Percentiles rank a stretch among this genome's conserved stretches.
phyloP scores from a whole-genome alignment of 2,888 invertebrate species.

The Mesochorus sp. region DNA sequence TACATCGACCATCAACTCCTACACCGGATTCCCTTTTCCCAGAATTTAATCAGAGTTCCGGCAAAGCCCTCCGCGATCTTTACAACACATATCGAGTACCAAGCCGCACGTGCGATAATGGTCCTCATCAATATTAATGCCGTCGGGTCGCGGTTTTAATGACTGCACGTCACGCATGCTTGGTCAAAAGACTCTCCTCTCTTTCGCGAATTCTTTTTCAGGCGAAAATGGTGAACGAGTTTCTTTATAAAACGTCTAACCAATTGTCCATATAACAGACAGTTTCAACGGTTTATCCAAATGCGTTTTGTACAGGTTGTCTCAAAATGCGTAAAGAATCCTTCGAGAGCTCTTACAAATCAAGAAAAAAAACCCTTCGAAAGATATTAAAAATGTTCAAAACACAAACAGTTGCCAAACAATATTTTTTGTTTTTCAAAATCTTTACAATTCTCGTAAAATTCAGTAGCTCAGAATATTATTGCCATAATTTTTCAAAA shows the following conservation, averaged over 20 bases:
- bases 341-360: no score
- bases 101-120: neutral
- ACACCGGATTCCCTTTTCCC: constrained; percentile 15
- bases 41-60: constrained; percentile 37
- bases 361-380: no score
- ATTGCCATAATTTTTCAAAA: no score
- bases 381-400: no score
- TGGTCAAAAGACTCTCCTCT: neutral
- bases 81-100: neutral
- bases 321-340: no score
- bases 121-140: constrained; percentile 59
- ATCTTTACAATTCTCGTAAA: no score
- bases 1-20: neutral
- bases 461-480: no score
- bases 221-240: constrained; percentile 35
- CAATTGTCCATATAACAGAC: constrained; percentile 4
- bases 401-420: no score
- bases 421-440: no score
- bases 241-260: constrained; percentile 39
- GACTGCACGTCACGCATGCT: constrained; percentile 50
- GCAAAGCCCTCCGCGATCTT: neutral
- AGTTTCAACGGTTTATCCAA: no score
- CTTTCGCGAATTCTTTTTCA: constrained; percentile 30
- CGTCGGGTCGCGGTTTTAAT: constrained; percentile 45
- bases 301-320: no score